phyloP scores from a whole-genome alignment of 2,888 invertebrate genomes.

The Biston betularia region DNA sequence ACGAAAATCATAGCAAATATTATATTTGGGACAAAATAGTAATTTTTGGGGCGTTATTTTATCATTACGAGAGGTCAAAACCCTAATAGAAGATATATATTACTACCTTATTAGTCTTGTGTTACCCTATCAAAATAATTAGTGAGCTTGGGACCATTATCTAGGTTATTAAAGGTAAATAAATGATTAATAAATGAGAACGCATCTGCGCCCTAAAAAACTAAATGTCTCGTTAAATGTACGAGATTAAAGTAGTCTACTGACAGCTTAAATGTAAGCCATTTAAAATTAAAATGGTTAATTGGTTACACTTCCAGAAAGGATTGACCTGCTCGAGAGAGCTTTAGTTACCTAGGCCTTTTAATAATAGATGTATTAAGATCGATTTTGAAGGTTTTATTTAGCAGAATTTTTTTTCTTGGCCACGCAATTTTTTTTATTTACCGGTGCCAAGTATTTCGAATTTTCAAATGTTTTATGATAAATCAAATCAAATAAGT shows the following conservation, averaged over 20 bases:
- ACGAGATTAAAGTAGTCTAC: neutral
- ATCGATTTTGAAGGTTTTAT: too few relatives aligned
- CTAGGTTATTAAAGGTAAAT: neutral
- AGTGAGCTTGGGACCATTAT: neutral
- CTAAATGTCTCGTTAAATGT: neutral
- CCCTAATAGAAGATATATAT: conserved; percentile 1
- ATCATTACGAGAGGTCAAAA: conserved; percentile 1
- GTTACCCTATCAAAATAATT: neutral
- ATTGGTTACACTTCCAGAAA: conserved; percentile 7
- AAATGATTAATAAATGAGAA: neutral
- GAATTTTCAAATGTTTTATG: too few relatives aligned
- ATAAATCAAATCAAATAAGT: too few relatives aligned
- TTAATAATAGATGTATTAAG: too few relatives aligned
- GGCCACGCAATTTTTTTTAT: too few relatives aligned
- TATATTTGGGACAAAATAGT: too few relatives aligned
- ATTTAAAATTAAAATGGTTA: conserved; percentile 14
- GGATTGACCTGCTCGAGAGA: neutral
- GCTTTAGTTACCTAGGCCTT: neutral
- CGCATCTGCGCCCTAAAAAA: neutral
- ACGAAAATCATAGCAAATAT: neutral
- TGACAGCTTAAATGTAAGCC: neutral
- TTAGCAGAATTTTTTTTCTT: too few relatives aligned
- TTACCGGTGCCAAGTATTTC: too few relatives aligned
- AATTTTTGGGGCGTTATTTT: neutral
- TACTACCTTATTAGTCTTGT: too few relatives aligned